Base-by-base conservation (phyloP, 2,797 vertebrate genomes). In the Nannoperca australis region DNA sequence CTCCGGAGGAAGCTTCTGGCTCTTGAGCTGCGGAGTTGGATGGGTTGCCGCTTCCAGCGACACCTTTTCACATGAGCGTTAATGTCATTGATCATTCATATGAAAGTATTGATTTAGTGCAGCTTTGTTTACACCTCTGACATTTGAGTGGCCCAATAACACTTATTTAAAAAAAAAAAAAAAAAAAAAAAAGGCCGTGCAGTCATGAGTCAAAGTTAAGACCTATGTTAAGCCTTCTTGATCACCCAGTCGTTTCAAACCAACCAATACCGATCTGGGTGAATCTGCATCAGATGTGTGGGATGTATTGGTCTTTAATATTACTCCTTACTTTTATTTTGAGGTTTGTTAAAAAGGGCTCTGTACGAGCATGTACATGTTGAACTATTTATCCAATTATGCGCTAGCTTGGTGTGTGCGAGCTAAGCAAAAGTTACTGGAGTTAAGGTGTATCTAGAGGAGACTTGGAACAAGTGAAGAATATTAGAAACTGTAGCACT, bases 311-410 rank as follows among this genome's bases (percentile, higher is more conserved):
- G 17, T 12, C 30, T 4, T 24, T 1, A 34, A 63, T 32, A 56
- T 32, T 24, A 15, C 7, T 10, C 34, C 20, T 22, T 6, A 10
- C 7, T 10, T 62, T 72, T 54, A n/a, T 75, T 62, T 42, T 34
- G 20, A 22, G 54, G 20, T 62, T 59, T 50, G 8, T 64, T 58
- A 7, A 42, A 42, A 12, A 11, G 7, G 34, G 59, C 44, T 56
- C 20, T 42, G 2, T 59, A 34, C 51, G 62, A 68, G n/a, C 24
- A 27, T 27, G 24, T 27, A 27, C 24, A 30, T 38, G 56, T 70
- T 64, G 45, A 60, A 27, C 51, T 79, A 56, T 79, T 74, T 20
- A 78, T 75, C 67, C 69, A 81, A 73, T 89, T 83, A 72, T 30
- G 34, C 72, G 12, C 64, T 6, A 5, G 65, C 50, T 50, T 78